Evolutionary conservation across 2,888 invertebrate species (phyloP), one percentile per base, ranked within the genome.

Genomic region (Andrena flavipes): DNA sequence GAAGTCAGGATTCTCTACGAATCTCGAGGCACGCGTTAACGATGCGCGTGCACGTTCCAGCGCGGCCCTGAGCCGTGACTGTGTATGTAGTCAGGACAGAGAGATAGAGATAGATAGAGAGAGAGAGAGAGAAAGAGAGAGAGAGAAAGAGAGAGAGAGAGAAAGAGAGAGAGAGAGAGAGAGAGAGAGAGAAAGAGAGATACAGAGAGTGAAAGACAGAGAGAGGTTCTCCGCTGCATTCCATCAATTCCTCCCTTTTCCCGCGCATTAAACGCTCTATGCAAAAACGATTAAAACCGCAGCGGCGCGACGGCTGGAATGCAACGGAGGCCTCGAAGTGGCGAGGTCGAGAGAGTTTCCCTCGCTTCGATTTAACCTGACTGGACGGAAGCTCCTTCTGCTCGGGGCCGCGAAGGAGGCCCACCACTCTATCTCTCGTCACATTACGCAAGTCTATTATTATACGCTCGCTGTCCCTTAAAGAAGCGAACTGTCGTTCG

Each of bases 1-100:
- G 91, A 91, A 71, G 35, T 71, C 78, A 75, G 75, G 79, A 83
- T 84, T 78, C 79, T 71, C 67, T 23, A 56, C 68, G 75, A 78
- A 78, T 78, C 84, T 73, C 68, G 67, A 59, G 62, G 56, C 63
- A 67, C 48, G 79, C 10, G 65, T 70, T 65, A 51, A 67, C 67
- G 80, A 80, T 65, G 74, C 74, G 80, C 80, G 65, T 80, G 71
- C 80, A 73, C 76, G 80, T 65, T 70, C 73, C 73, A 62, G 69
- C 81, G 82, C 76, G 76, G 71, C 82, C 82, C 82, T 82, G 81
- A 82, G 76, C 82, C 81, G 76, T 78, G 64, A 78, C 65, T 48
- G 68, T 56, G 26, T 56, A 26, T 42, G 23, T 26, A 23, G 56
- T 3, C 23, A 4, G 10, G 56, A 56, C 23, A 56, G 23, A 56